These are phyloP conservation scores for Callinectes sapidus DNA, from an alignment of 2,888 invertebrate genomes.

Conservation along the genomic window DNA sequence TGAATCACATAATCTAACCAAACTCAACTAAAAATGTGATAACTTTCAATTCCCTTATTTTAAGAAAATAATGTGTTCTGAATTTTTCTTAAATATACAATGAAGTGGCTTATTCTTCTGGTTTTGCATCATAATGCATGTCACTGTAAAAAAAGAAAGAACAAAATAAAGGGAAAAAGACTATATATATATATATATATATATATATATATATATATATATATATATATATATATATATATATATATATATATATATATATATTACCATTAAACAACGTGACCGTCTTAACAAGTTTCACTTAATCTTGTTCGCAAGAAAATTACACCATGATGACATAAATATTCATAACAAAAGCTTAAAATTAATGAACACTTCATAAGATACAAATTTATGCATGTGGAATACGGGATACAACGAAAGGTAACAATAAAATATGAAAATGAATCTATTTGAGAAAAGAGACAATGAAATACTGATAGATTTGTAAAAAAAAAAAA, in stretches of 20 bases:
- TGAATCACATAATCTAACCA: neutral
- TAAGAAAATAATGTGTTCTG: neutral
- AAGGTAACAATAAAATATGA: neutral
- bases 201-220: no score
- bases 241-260: no score
- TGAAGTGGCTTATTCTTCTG: neutral
- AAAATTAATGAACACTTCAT: neutral
- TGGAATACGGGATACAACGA: neutral
- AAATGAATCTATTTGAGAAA: neutral
- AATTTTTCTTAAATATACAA: neutral
- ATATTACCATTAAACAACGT: neutral
- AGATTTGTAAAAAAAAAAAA: neutral
- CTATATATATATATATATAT: no score
- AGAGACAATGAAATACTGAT: neutral
- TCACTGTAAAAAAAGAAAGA: neutral
- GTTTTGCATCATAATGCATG: neutral
- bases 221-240: no score
- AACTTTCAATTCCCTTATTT: neutral
- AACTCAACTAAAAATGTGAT: neutral
- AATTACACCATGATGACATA: neutral
- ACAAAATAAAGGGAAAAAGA: neutral
- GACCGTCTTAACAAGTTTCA: neutral
- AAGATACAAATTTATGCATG: neutral
- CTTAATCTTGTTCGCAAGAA: neutral
- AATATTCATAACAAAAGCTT: neutral